Evolutionary conservation across 2,113 vertebrate genomes (phyloP).

Genomic region (Telmatochromis sp.): DNA sequence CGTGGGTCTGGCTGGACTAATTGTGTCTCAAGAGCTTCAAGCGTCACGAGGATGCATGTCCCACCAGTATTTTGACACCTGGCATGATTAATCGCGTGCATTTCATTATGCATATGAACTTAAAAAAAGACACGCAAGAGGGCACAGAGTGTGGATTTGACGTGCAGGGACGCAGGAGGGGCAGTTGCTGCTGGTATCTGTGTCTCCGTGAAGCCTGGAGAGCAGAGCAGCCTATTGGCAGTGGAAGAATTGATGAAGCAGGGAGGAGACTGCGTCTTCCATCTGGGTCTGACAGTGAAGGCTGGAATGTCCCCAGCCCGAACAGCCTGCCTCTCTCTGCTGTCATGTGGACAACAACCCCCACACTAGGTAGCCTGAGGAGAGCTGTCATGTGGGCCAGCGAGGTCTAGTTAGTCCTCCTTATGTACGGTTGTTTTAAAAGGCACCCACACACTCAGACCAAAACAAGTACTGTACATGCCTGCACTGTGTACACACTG

Average conservation of each 20-base stretch:
- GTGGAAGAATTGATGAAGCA: conserved; percentile 23
- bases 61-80: conserved; percentile 1
- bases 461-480: conserved; percentile 12
- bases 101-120: not conserved
- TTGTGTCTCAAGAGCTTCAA: not conserved
- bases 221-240: conserved; percentile 31
- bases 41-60: not conserved
- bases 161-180: not conserved
- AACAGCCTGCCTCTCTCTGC: conserved; percentile 49
- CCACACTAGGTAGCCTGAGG: conserved; percentile 35
- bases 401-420: not conserved
- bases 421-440: conserved; percentile 11
- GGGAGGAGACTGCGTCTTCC: conserved; percentile 46
- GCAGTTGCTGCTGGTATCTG: not conserved
- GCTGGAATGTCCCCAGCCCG: conserved; percentile 46
- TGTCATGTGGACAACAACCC: conserved; percentile 43
- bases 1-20: not conserved
- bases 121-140: not conserved
- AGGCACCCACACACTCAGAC: conserved; percentile 20
- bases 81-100: not conserved
- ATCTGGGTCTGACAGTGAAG: conserved; percentile 56
- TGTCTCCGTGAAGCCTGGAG: conserved; percentile 12
- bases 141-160: not conserved
- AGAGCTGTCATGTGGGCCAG: conserved; percentile 42
- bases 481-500: not conserved